These are phyloP conservation scores for Amiota mariae DNA, from an alignment of 2,888 invertebrate genomes.

Conservation along the genomic window DNA sequence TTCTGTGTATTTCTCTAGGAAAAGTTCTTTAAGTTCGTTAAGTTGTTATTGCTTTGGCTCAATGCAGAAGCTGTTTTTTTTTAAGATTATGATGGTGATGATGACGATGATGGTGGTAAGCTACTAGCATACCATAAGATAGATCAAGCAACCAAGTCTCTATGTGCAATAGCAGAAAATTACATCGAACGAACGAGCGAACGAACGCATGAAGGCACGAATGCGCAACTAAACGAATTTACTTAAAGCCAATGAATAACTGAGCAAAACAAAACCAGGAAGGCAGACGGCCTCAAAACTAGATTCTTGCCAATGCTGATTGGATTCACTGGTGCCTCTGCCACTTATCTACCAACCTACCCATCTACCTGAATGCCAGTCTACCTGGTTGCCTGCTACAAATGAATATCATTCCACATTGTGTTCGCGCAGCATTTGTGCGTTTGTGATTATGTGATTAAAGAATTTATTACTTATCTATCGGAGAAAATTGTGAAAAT, in stretches of 20 bases:
- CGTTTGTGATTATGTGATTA: neutral
- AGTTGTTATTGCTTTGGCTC: neutral
- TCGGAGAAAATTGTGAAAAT: neutral
- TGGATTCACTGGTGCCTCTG: neutral
- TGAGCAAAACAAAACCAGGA: constrained; percentile 23
- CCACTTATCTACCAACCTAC: neutral
- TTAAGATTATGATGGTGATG: neutral
- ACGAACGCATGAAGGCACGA: neutral
- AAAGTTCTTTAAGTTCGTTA: too few species aligned
- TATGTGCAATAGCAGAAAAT: neutral
- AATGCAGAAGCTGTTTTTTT: too few species aligned
- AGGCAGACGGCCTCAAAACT: constrained; percentile 27
- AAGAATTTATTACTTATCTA: neutral
- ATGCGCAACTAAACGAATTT: neutral
- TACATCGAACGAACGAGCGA: neutral
- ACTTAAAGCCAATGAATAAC: constrained; percentile 2
- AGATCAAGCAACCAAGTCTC: neutral
- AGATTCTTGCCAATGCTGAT: constrained; percentile 23
- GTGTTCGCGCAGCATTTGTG: constrained; percentile 3
- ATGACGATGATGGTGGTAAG: constrained; percentile 5
- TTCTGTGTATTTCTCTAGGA: too few species aligned
- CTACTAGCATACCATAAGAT: constrained; percentile 1
- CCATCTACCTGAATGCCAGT: neutral
- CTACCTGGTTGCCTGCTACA: neutral
- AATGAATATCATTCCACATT: neutral